Percentiles rank a stretch among this genome's conserved stretches.
phyloP scores from a whole-genome alignment of 2,888 invertebrate genomes.

The Mactromeris polynyma region DNA sequence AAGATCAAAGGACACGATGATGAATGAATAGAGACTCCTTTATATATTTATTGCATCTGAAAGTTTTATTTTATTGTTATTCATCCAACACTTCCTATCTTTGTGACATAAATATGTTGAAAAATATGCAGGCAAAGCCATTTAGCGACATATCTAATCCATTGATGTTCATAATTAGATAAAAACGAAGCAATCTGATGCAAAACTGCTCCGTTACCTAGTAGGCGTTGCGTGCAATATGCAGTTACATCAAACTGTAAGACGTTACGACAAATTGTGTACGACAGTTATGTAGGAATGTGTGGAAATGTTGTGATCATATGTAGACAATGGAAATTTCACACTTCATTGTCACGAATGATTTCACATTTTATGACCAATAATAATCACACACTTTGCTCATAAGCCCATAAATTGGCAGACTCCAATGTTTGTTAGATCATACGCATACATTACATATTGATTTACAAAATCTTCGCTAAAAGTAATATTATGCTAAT shows the following conservation, averaged over 20 bases:
- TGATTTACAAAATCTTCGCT: too few relatives aligned
- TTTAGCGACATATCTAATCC: not conserved
- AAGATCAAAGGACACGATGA: not conserved
- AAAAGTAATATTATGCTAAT: too few relatives aligned
- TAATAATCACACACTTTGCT: not conserved
- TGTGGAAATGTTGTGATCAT: not conserved
- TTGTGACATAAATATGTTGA: not conserved
- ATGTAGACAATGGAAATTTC: not conserved
- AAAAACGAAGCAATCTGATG: not conserved
- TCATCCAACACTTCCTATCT: not conserved
- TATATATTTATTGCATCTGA: not conserved
- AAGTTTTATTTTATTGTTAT: not conserved
- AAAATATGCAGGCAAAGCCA: not conserved
- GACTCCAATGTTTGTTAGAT: not conserved
- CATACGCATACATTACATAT: not conserved
- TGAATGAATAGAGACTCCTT: not conserved
- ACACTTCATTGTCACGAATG: not conserved
- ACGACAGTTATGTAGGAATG: constrained; percentile 2
- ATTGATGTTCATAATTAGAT: not conserved
- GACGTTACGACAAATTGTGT: not conserved
- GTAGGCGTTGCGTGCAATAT: not conserved
- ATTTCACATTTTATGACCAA: not conserved
- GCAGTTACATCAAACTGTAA: not conserved
- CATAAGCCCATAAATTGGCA: not conserved
- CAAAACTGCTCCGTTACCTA: not conserved